Conservation (phyloP, 2,888 invertebrate genomes). For the Tolmerus cingulatus region DNA sequence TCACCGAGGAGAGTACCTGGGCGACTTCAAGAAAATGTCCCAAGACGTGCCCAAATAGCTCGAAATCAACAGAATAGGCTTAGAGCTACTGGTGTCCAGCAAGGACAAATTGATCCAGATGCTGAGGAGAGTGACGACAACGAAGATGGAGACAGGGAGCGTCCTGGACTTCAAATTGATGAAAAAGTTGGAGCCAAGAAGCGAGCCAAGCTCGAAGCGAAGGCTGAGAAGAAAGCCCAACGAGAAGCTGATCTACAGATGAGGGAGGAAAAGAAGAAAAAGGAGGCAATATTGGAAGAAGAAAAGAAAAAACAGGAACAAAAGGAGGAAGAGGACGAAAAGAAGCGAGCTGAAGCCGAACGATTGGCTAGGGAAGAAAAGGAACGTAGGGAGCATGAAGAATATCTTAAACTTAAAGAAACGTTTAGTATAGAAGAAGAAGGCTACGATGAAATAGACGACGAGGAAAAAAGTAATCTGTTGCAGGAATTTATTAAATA, state of each 20-base stretch:
- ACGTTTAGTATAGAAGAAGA: slow-evolving; percentile 92
- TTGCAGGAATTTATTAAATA: slow-evolving; percentile 86
- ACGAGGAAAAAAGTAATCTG: slow-evolving; percentile 74
- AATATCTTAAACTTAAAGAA: slow-evolving; percentile 91
- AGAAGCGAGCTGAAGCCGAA: slow-evolving; percentile 76
- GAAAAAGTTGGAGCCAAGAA: slow-evolving; percentile 94
- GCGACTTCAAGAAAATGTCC: slow-evolving; percentile 66
- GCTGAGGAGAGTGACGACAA: slow-evolving; percentile 67
- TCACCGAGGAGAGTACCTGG: slow-evolving; percentile 54
- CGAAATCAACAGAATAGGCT: slow-evolving; percentile 71
- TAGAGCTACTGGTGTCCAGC: slow-evolving; percentile 52
- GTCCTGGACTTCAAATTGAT: slow-evolving; percentile 61
- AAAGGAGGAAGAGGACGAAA: slow-evolving; percentile 76
- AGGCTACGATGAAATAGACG: slow-evolving; percentile 83
- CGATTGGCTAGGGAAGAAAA: slow-evolving; percentile 78
- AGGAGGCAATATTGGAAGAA: slow-evolving; percentile 77
- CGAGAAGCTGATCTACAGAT: slow-evolving; percentile 82
- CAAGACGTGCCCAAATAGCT: slow-evolving; percentile 75
- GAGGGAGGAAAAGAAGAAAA: slow-evolving; percentile 80
- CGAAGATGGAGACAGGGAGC: slow-evolving; percentile 59
- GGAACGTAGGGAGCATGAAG: slow-evolving; percentile 84
- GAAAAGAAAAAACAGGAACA: slow-evolving; percentile 79
- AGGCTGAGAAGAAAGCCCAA: slow-evolving; percentile 83
- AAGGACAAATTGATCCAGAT: slow-evolving; percentile 63
- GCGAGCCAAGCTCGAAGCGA: slow-evolving; percentile 91